phyloP scores from a whole-genome alignment of 2,888 invertebrate species.

The Pandemis corylana region DNA sequence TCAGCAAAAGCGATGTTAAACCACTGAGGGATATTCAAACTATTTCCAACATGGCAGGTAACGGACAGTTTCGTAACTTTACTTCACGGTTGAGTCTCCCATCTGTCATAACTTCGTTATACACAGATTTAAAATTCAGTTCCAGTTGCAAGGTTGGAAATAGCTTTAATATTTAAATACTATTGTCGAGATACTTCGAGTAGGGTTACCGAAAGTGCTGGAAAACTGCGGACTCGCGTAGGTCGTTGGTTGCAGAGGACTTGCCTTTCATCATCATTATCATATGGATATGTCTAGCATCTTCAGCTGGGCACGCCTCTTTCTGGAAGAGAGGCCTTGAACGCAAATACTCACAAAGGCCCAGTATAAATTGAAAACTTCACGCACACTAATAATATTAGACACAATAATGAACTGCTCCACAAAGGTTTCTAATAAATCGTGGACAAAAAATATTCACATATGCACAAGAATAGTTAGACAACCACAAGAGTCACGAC shows the following conservation, averaged over 20 bases:
- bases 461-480: too few species aligned
- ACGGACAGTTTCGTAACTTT: conserved; percentile 13
- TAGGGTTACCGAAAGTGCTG: not conserved
- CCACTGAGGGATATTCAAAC: not conserved
- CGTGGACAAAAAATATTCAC: too few species aligned
- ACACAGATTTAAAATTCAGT: conserved; percentile 32
- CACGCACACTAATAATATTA: too few species aligned
- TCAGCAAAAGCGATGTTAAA: not conserved
- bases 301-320: too few species aligned
- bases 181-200: conserved; percentile 25
- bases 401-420: too few species aligned
- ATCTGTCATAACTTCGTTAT: conserved; percentile 18
- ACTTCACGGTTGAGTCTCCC: conserved; percentile 16
- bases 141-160: conserved; percentile 34
- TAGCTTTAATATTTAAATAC: conserved; percentile 40
- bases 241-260: not conserved
- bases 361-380: too few species aligned
- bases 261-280: too few species aligned
- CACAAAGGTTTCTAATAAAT: too few species aligned
- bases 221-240: not conserved
- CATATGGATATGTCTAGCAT: too few species aligned
- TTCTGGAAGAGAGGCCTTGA: too few species aligned
- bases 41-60: not conserved
- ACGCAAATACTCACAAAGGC: too few species aligned
- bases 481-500: too few species aligned